Evolutionary conservation across 2,888 invertebrate genomes (phyloP).

Genomic region (Periphyllus acericola): DNA sequence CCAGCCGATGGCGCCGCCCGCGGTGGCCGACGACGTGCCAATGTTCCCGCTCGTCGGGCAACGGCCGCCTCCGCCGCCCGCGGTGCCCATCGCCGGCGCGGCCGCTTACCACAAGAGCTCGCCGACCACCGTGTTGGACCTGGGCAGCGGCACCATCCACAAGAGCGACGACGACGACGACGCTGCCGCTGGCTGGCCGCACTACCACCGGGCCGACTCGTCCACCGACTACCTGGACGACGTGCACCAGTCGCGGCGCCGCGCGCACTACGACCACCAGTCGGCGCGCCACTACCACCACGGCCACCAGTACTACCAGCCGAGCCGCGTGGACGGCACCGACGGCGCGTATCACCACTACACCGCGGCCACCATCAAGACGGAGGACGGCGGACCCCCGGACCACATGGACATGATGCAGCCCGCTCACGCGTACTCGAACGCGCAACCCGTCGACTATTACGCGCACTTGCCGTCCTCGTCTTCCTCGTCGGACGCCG

Average conservation of each 20-base stretch:
- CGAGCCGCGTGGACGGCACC: not conserved
- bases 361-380: not conserved
- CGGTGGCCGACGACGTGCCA: conserved; percentile 7
- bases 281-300: conserved; percentile 5
- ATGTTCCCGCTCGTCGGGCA: conserved; percentile 52
- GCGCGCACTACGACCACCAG: not conserved
- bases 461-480: not conserved
- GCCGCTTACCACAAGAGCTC: conserved; percentile 68
- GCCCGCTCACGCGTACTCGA: not conserved
- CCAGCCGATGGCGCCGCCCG: not conserved
- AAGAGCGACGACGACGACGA: conserved; percentile 68
- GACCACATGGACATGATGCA: not conserved
- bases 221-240: not conserved
- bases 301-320: conserved; percentile 17
- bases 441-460: not conserved
- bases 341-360: conserved; percentile 3
- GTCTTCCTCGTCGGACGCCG: not conserved
- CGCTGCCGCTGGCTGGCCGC: not conserved
- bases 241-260: not conserved
- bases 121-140: conserved; percentile 77
- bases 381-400: not conserved
- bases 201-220: not conserved
- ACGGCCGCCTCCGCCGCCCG: not conserved
- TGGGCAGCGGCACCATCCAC: conserved; percentile 78
- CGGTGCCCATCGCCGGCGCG: not conserved